phyloP scores from a whole-genome alignment of 2,888 invertebrate species.

The Gastracanthus pulcherrimus region DNA sequence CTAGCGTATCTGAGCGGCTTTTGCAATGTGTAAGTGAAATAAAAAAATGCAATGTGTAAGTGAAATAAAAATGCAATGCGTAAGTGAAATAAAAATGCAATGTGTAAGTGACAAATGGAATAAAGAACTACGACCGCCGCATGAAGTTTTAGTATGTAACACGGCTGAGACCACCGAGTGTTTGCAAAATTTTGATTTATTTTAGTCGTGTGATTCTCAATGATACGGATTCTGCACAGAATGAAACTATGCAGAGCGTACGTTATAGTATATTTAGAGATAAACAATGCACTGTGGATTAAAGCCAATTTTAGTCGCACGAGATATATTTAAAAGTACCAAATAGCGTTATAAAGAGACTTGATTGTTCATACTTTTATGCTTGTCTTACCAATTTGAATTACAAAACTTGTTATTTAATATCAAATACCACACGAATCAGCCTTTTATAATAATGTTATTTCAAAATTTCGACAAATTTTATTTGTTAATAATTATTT shows the following conservation, averaged over 20 bases:
- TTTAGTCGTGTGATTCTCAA: conserved; percentile 17
- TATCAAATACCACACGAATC: conserved; percentile 12
- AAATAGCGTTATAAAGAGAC: conserved; percentile 32
- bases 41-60: background rate
- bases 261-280: conserved; percentile 42
- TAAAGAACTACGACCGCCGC: conserved; percentile 16
- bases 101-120: background rate
- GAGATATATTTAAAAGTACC: conserved; percentile 45
- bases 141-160: conserved; percentile 23
- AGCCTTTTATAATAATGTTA: conserved; percentile 40
- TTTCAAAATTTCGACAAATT: conserved; percentile 15
- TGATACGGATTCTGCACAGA: conserved; percentile 38
- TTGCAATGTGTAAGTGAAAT: conserved; percentile 64
- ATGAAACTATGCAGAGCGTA: conserved; percentile 43
- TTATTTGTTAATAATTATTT: conserved; percentile 35
- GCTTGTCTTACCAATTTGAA: conserved; percentile 33
- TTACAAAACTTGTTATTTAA: conserved; percentile 39
- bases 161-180: conserved; percentile 27
- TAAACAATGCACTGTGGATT: conserved; percentile 55
- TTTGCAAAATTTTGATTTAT: conserved; percentile 32
- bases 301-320: conserved; percentile 56
- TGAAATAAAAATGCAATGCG: conserved; percentile 65
- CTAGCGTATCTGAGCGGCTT: conserved; percentile 68
- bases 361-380: conserved; percentile 44
- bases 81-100: conserved; percentile 51